Conservation (phyloP, 2,888 invertebrate genomes). For the Drosophila picticornis region DNA sequence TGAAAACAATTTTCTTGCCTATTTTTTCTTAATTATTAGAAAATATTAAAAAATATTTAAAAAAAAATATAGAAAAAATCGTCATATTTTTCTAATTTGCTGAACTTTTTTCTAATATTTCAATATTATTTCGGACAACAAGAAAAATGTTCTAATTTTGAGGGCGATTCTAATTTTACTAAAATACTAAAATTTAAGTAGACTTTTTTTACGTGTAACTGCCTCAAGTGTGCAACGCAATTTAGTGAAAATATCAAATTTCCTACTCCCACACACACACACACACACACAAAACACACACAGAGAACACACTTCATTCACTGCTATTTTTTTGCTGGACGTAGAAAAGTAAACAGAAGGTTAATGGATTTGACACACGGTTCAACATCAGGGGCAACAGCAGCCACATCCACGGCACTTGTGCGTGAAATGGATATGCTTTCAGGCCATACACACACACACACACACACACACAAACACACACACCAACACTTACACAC, state of each 20-base stretch:
- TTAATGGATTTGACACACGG: slow-evolving; percentile 84
- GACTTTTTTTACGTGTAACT: slow-evolving; percentile 9
- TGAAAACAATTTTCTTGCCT: too few species aligned
- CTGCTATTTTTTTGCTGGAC: slow-evolving; percentile 51
- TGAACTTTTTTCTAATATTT: not conserved
- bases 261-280: slow-evolving; percentile 56
- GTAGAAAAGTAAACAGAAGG: slow-evolving; percentile 84
- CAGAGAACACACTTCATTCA: slow-evolving; percentile 32
- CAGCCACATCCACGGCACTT: slow-evolving; percentile 66
- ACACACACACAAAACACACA: slow-evolving; percentile 36
- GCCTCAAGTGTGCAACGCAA: slow-evolving; percentile 78
- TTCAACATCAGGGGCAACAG: slow-evolving; percentile 55
- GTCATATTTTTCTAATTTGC: not conserved
- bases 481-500: slow-evolving; percentile 28
- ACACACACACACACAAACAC: slow-evolving; percentile 45
- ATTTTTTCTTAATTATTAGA: not conserved
- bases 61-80: too few species aligned
- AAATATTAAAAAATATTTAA: not conserved
- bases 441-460: slow-evolving; percentile 66
- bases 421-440: slow-evolving; percentile 80
- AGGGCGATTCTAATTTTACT: not conserved
- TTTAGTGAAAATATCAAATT: slow-evolving; percentile 83
- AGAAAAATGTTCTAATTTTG: not conserved
- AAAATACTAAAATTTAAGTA: not conserved
- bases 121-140: not conserved